Evolutionary conservation across 2,888 invertebrate genomes (phyloP).

Genomic region (Diaperis boleti): DNA sequence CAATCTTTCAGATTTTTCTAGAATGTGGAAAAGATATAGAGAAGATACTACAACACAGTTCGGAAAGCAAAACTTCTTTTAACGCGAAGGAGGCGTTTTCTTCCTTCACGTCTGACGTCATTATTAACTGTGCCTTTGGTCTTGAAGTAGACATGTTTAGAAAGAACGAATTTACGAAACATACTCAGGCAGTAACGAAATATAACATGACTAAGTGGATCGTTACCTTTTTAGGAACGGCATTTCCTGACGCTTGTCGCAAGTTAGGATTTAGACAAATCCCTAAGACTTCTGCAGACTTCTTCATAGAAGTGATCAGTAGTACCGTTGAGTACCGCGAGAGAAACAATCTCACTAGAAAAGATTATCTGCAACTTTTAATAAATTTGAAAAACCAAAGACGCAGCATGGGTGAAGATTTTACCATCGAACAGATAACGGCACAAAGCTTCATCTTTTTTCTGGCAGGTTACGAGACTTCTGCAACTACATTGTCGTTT

Average conservation of each 20-base stretch:
- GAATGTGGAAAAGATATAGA: slow-evolving; percentile 67
- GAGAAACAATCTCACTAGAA: slow-evolving; percentile 48
- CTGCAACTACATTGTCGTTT: slow-evolving; percentile 41
- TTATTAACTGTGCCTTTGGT: slow-evolving; percentile 72
- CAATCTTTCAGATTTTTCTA: slow-evolving; percentile 50
- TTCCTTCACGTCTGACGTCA: slow-evolving; percentile 71
- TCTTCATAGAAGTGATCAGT: slow-evolving; percentile 52
- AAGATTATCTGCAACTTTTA: slow-evolving; percentile 63
- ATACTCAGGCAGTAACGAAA: neutral
- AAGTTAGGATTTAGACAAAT: slow-evolving; percentile 42
- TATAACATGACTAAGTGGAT: neutral
- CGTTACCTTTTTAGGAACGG: slow-evolving; percentile 43
- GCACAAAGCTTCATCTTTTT: slow-evolving; percentile 73
- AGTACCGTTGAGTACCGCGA: slow-evolving; percentile 53
- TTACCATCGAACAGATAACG: slow-evolving; percentile 55
- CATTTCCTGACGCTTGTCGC: slow-evolving; percentile 55
- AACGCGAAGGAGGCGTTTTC: slow-evolving; percentile 67
- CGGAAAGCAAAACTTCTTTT: slow-evolving; percentile 49
- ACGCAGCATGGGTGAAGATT: slow-evolving; percentile 48
- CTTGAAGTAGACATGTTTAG: slow-evolving; percentile 70
- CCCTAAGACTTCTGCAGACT: slow-evolving; percentile 48
- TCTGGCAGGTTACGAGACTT: slow-evolving; percentile 62
- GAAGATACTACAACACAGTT: slow-evolving; percentile 60
- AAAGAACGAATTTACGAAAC: slow-evolving; percentile 64
- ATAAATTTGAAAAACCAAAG: slow-evolving; percentile 53